Evolutionary conservation across 1,140 invertebrate genomes (phyloP), one percentile per base, ranked within the genome.

Genomic region (Uloborus diversus): DNA sequence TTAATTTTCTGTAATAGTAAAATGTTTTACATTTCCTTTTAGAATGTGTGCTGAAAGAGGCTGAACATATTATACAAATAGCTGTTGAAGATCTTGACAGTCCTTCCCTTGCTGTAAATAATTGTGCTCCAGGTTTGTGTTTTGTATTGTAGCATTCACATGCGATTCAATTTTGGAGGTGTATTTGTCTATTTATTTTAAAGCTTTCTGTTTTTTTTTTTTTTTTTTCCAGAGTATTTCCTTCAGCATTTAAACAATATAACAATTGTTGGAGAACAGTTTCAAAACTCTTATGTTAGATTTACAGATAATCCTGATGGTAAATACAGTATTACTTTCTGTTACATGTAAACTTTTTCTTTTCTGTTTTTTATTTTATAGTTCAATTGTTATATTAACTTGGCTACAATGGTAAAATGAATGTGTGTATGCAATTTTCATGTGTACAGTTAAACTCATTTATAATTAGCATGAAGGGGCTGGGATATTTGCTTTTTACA

Each of bases 31-130:
- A n/a, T n/a, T 62, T 32, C 17, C 17, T 89, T 87, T 65, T 82
- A 91, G 90, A 88, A 37, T 86, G 86, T 64, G 88, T 89, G 82
- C 87, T 93, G 53, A 86, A 87, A 23, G 90, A 91, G 84, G 88
- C 89, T 11, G 89, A 90, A 85, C 84, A 85, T 42, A 90, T 92
- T 56, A 85, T 93, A 37, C 87, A 89, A 83, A 87, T 90, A 82
- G 89, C 92, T 1, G 87, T 92, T 71, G 88, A 90, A 59, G 89
- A 92, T 82, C 87, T 92, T 81, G 92, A 92, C 82, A 92, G 92
- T 87, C 92, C 92, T 3, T 89, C 91, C 4, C 88, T 92, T 81
- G 89, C 90, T 35, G 85, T 92, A 28, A 78, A 56, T 42, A 91
- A 90, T 57, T 93, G 92, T 84, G 91, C 91, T 35, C 90, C 92